Base-by-base conservation (phyloP, 2,113 vertebrate genomes). In the Strix aluco region DNA sequence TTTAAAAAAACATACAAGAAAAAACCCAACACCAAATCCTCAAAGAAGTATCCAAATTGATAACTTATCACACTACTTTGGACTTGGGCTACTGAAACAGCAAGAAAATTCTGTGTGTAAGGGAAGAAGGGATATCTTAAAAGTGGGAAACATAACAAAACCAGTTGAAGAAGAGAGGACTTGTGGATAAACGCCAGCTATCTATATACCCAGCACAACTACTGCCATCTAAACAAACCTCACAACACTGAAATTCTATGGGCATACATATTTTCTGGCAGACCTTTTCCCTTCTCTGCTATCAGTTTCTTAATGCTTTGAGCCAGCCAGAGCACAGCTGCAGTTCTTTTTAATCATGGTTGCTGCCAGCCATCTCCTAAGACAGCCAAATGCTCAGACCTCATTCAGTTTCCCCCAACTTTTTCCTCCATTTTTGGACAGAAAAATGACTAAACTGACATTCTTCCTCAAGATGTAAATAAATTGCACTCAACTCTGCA, bases 281-380 rank as follows among this genome's bases (percentile, higher is more conserved):
- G 70, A 63, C 54, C 52, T 52, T 71, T 70, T 38, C 70, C 62
- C 26, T 55, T 65, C 73, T 51, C 46, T 71, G 51, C 86, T 86
- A 46, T 88, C 67, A 83, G 83, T 67, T 92, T 46, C 88, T 78
- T 90, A 80, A 67, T n/a, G 38, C 63, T 84, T 36, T 84, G 52
- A 88, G 63, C 47, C 77, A 86, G 73, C 38, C 83, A 86, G 57
- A 75, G 52, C 69, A 96, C 88, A 95, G 88, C 83, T 94, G 90
- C 83, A 87, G 67, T 8, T 91, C 83, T 90, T 94, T 73, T 84
- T 87, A 52, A 91, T 61, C 72, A 72, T 27, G 44, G 86, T 18
- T 95, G 57, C 74, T 90, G 49, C 86, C 77, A 96, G 86, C 92
- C 63, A 63, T 69, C 80, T 72, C 65, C 52, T 36, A 73, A 88